Conservation (phyloP, 1,140 invertebrate species). For the Tigriopus japonicus region DNA sequence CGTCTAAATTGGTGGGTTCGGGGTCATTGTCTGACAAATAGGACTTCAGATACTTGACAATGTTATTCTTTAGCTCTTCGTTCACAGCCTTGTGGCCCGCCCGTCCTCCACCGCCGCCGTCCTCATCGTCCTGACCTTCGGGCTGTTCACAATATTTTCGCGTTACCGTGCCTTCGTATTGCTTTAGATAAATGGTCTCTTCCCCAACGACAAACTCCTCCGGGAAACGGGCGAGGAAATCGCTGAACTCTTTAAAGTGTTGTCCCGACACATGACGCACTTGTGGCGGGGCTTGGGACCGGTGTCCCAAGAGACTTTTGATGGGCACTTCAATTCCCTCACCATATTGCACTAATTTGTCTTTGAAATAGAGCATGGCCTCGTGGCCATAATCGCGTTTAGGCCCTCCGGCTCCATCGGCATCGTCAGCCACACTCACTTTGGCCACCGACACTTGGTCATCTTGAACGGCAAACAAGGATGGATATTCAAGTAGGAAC, state of each 20-base stretch:
- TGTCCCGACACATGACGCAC: slow-evolving; percentile 82
- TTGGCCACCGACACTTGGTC: slow-evolving; percentile 76
- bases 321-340: slow-evolving; percentile 52
- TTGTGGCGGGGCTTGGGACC: slow-evolving; percentile 81
- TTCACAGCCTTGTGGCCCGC: slow-evolving; percentile 37
- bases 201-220: slow-evolving; percentile 70
- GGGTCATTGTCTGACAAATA: slow-evolving; percentile 52
- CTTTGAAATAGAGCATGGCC: slow-evolving; percentile 82
- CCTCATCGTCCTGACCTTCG: slow-evolving; percentile 8
- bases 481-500: slow-evolving; percentile 52
- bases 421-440: slow-evolving; percentile 26
- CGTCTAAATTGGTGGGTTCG: slow-evolving; percentile 35
- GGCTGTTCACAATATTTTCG: slow-evolving; percentile 37
- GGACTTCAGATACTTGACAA: slow-evolving; percentile 55
- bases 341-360: slow-evolving; percentile 72
- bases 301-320: slow-evolving; percentile 72
- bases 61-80: slow-evolving; percentile 47
- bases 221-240: slow-evolving; percentile 64
- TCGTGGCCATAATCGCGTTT: slow-evolving; percentile 73
- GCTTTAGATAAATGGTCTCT: slow-evolving; percentile 53
- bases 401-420: slow-evolving; percentile 22
- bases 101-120: slow-evolving; percentile 16
- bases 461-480: slow-evolving; percentile 70
- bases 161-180: slow-evolving; percentile 38
- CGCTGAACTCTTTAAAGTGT: slow-evolving; percentile 79